A percentile compares a stretch with the other conserved stretches of the same genome.
phyloP scores from a whole-genome alignment of 2,888 invertebrate species.

The Ornithoptera priamus region DNA sequence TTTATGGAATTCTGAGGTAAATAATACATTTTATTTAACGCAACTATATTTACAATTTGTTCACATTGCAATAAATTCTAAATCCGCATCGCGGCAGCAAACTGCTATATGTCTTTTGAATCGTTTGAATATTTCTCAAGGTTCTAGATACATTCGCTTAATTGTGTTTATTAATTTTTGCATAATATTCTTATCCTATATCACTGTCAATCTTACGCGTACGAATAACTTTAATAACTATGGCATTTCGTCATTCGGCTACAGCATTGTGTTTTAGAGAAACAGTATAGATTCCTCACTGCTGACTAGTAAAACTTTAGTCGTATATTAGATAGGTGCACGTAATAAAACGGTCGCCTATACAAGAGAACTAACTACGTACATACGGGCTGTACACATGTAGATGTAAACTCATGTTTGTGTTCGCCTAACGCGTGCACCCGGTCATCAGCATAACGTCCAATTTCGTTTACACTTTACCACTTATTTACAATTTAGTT shows the following conservation, averaged over 20 bases:
- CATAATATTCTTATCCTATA: not conserved
- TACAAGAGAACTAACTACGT: conserved; percentile 33
- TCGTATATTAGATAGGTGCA: conserved; percentile 33
- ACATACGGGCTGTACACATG: conserved; percentile 37
- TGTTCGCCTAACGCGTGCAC: conserved; percentile 43
- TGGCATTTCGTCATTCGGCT: conserved; percentile 13
- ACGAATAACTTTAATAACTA: not conserved
- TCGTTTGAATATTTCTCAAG: not conserved
- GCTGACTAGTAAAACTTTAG: conserved; percentile 25
- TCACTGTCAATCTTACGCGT: not conserved
- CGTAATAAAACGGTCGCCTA: conserved; percentile 37
- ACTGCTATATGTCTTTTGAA: not conserved
- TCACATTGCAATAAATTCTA: not conserved
- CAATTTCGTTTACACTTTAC: conserved; percentile 41
- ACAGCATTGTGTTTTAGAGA: conserved; percentile 7
- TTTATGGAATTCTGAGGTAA: no score
- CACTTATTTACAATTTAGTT: conserved; percentile 32
- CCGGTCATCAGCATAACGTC: conserved; percentile 42
- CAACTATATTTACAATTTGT: not conserved
- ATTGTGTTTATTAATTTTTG: not conserved
- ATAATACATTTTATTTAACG: not conserved
- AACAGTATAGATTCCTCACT: conserved; percentile 16
- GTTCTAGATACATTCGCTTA: not conserved
- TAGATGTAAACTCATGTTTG: conserved; percentile 36
- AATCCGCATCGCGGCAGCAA: not conserved